Evolutionary conservation across 35 echinoderm and acorn worm species (phyloP).

Genomic region (Heliocidaris erythrogramma): DNA sequence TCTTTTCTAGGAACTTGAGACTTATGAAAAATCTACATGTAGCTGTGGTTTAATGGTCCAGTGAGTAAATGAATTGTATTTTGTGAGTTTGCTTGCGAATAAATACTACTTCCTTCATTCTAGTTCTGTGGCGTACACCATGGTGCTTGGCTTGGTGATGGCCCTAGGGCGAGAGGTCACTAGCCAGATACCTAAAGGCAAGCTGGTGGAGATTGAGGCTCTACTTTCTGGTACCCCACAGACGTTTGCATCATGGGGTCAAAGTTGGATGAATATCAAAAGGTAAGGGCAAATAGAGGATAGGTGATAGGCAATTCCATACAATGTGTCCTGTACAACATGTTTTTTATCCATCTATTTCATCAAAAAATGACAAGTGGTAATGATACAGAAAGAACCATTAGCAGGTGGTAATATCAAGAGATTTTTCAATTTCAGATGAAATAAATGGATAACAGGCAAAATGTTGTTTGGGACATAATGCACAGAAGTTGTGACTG

Average conservation of each 20-base stretch:
- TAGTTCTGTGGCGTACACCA: constrained; percentile 88
- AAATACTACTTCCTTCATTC: too few relatives aligned
- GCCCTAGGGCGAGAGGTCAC: constrained; percentile 90
- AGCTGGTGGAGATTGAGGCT: constrained; percentile 89
- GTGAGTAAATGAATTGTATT: too few relatives aligned
- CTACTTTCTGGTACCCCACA: constrained; percentile 77
- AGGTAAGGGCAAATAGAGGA: constrained; percentile 46
- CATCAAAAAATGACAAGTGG: not conserved
- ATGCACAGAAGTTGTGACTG: too few relatives aligned
- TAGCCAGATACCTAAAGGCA: constrained; percentile 79
- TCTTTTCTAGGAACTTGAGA: too few relatives aligned
- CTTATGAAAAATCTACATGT: too few relatives aligned
- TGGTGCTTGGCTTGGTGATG: constrained; percentile 85
- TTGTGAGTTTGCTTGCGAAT: too few relatives aligned
- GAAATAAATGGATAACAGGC: too few relatives aligned
- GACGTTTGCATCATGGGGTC: constrained; percentile 68
- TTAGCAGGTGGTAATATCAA: too few relatives aligned
- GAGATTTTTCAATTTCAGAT: too few relatives aligned
- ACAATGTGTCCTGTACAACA: too few relatives aligned
- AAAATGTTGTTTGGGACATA: too few relatives aligned
- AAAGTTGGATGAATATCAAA: constrained; percentile 92
- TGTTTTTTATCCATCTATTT: not conserved
- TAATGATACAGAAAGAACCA: not conserved
- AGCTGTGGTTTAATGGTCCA: too few relatives aligned
- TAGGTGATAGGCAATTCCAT: not conserved